Evolutionary conservation across 2,888 invertebrate genomes (phyloP), one percentile per base, ranked within the genome.

Genomic region (Eupsilia transversa): DNA sequence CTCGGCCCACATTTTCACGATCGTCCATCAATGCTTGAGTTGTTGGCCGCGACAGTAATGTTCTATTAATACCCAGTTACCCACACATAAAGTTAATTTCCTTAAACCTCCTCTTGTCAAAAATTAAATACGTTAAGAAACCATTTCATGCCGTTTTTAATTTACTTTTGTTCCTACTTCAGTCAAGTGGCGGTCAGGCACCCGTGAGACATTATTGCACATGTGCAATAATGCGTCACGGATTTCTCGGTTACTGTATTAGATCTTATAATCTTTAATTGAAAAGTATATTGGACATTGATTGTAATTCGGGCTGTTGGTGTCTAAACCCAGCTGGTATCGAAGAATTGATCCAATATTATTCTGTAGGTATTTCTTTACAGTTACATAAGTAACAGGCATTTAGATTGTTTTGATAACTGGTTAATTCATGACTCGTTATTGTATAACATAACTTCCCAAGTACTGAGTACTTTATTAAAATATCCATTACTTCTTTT

Each of bases 371-470:
- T 49, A 68, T 49, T 38, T 23, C 4, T 54, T 54, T 54, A 43
- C 74, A 52, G 35, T 74, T 74, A 63, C 52, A 43, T 63, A n/a
- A n/a, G n/a, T n/a, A 54, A 38, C 27, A 23, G 3, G 9, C 3
- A 5, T 35, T 23, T 54, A 63, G 43, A 35, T 63, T 43, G 63
- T 43, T 54, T 2, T 3, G 27, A 63, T 63, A 54, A 61, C 75
- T 54, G 9, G n/a, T 63, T 63, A 54, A 63, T 61, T 54, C 23
- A 54, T 74, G 10, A 54, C 60, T 74, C 10, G n/a, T 10, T 60
- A 33, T 74, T 74, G 60, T 59, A 52, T 60, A 35, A 74, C 38
- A 30, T 60, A 17, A 60, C n/a, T 60, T 38, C 23, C 7, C 57
- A 38, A 30, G 23, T 30, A 12, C 17, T 27, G 17, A 33, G 14